Percentiles rank a stretch among this genome's conserved stretches.
phyloP scores from a whole-genome alignment of 2,797 vertebrate species.

The Cetoscarus ocellatus region DNA sequence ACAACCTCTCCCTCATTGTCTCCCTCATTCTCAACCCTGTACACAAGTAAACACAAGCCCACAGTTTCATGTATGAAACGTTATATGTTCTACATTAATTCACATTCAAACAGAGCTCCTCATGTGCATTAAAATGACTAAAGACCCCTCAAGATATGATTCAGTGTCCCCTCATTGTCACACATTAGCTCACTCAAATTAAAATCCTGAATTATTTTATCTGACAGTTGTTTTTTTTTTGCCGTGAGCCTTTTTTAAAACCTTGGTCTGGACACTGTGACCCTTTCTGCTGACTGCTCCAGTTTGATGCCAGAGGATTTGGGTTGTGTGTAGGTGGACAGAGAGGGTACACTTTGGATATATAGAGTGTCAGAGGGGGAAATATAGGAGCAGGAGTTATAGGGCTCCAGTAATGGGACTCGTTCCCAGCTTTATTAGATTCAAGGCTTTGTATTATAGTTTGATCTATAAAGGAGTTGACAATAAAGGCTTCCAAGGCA shows the following conservation, averaged over 20 bases:
- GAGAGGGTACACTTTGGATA: slow-evolving; percentile 38
- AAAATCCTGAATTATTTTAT: slow-evolving; percentile 50
- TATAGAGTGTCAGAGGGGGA: slow-evolving; percentile 34
- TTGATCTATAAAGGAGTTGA: slow-evolving; percentile 33
- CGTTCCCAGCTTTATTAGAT: slow-evolving; percentile 42
- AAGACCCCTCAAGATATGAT: slow-evolving; percentile 10
- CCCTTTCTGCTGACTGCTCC: slow-evolving; percentile 63
- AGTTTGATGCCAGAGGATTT: slow-evolving; percentile 60
- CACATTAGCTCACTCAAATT: slow-evolving; percentile 60
- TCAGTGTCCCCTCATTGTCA: slow-evolving; percentile 33
- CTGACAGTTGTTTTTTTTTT: slow-evolving; percentile 53
- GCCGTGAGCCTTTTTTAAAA: slow-evolving; percentile 48
- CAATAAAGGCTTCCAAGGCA: slow-evolving; percentile 19
- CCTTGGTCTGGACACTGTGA: slow-evolving; percentile 47
- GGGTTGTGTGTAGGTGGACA: slow-evolving; percentile 62
- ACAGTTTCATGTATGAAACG: slow-evolving; percentile 51
- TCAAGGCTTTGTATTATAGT: slow-evolving; percentile 23
- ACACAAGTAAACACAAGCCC: slow-evolving; percentile 7
- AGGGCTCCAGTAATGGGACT: slow-evolving; percentile 37
- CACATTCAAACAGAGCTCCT: slow-evolving; percentile 16
- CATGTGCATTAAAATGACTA: slow-evolving; percentile 16
- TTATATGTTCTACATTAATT: slow-evolving; percentile 30
- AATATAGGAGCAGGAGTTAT: slow-evolving; percentile 47
- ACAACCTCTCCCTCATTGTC: slow-evolving; percentile 63
- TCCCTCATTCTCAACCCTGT: slow-evolving; percentile 46